Evolutionary conservation across 1,140 invertebrate genomes (phyloP).

Genomic region (Neodiprion virginianus): DNA sequence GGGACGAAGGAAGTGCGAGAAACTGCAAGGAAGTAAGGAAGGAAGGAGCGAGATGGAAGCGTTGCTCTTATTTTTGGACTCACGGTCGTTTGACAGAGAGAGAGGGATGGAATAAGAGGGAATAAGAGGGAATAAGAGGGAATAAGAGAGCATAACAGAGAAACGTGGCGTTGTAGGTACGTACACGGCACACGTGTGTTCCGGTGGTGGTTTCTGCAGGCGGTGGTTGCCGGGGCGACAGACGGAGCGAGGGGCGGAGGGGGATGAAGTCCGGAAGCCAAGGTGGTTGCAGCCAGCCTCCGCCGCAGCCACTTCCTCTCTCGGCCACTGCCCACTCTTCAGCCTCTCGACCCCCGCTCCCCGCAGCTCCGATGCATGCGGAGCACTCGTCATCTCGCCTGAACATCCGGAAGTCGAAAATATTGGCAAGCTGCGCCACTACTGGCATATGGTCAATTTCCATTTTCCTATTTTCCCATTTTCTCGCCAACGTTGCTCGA

Average conservation of each 20-base stretch:
- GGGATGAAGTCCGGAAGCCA: conserved; percentile 54
- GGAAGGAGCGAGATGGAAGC: conserved; percentile 10
- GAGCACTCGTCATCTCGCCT: conserved; percentile 10
- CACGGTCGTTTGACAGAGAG: conserved; percentile 23
- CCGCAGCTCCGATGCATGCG: neutral
- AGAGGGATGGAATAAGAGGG: conserved; percentile 30
- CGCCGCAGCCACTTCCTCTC: conserved; percentile 32
- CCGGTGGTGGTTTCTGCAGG: conserved; percentile 26
- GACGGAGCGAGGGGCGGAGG: conserved; percentile 12
- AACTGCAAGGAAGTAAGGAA: conserved; percentile 2
- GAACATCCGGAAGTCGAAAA: neutral
- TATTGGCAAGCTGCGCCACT: neutral
- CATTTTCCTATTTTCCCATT: neutral
- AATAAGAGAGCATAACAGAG: conserved; percentile 9
- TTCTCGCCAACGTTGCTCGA: neutral
- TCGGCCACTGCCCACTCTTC: conserved; percentile 53
- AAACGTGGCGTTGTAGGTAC: conserved; percentile 1
- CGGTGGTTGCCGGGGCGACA: conserved; percentile 18
- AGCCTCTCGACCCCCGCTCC: neutral
- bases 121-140: neutral
- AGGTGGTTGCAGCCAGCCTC: conserved; percentile 63
- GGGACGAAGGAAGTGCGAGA: neutral
- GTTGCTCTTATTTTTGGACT: conserved; percentile 37
- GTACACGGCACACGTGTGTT: conserved; percentile 23
- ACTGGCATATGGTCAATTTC: neutral